Evolutionary conservation across 2,888 invertebrate genomes (phyloP).

Genomic region (Emmelina monodactyla): DNA sequence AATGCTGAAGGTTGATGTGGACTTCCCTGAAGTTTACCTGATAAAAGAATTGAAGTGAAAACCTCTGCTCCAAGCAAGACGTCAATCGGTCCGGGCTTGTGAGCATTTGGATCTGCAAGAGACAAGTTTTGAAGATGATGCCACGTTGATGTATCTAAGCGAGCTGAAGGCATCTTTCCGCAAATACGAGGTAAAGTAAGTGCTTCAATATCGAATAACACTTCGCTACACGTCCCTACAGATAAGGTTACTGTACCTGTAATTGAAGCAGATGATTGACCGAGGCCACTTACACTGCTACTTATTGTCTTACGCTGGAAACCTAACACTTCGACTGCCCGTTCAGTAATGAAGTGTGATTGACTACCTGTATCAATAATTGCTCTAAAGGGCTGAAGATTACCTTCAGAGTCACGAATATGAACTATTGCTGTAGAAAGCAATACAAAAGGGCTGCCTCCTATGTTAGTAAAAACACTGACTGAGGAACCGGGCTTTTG

Average conservation of each 20-base stretch:
- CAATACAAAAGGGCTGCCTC: too few relatives aligned
- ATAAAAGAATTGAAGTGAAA: neutral
- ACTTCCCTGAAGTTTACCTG: neutral
- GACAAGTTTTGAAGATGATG: neutral
- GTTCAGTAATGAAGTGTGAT: too few relatives aligned
- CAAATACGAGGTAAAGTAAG: neutral
- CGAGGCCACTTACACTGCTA: too few relatives aligned
- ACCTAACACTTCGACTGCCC: too few relatives aligned
- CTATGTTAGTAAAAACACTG: too few relatives aligned
- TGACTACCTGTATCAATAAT: too few relatives aligned
- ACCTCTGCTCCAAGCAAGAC: slow-evolving; percentile 4
- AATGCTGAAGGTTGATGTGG: neutral
- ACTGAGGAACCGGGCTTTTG: too few relatives aligned
- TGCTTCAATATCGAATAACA: neutral
- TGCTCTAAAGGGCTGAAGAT: too few relatives aligned
- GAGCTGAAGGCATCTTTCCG: neutral
- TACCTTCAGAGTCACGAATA: too few relatives aligned
- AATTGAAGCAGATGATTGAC: neutral
- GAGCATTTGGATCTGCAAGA: slow-evolving; percentile 1
- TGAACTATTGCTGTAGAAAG: too few relatives aligned
- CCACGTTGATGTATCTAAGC: slow-evolving; percentile 1
- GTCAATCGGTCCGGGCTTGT: slow-evolving; percentile 3
- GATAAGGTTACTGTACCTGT: neutral
- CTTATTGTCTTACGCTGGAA: too few relatives aligned
- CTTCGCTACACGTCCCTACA: neutral